Evolutionary conservation across 2,113 vertebrate genomes (phyloP).

Genomic region (Podarcis muralis): DNA sequence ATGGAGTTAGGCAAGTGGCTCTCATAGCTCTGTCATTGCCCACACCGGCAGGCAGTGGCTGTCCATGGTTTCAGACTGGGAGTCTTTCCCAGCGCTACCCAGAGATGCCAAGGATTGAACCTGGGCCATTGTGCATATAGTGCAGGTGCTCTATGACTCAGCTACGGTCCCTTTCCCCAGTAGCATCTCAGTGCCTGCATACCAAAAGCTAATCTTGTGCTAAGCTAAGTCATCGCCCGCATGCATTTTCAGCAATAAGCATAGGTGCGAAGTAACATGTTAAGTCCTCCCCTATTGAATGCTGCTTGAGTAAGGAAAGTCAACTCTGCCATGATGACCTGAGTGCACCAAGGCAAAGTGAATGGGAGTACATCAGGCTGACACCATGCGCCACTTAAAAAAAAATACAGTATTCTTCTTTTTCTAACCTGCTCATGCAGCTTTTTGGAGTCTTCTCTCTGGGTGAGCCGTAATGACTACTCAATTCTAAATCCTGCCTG

Average conservation of each 20-base stretch:
- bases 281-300: background rate
- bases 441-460: background rate
- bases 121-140: too few relatives aligned
- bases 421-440: background rate
- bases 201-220: background rate
- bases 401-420: background rate
- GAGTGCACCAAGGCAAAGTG: accelerated
- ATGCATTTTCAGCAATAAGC: background rate
- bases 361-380: accelerated
- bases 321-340: too few relatives aligned
- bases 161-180: too few relatives aligned
- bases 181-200: background rate
- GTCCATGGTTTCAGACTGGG: too few relatives aligned
- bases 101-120: too few relatives aligned
- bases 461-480: background rate
- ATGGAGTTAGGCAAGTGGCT: too few relatives aligned
- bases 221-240: too few relatives aligned
- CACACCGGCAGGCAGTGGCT: too few relatives aligned
- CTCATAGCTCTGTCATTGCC: too few relatives aligned
- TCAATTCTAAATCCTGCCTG: background rate
- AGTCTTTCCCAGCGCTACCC: too few relatives aligned
- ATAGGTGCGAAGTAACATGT: background rate
- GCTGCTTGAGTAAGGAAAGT: background rate
- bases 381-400: background rate
- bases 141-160: too few relatives aligned